These are phyloP conservation scores for Thunnus thynnus DNA, from an alignment of 2,113 vertebrate genomes.

Conservation along the genomic window DNA sequence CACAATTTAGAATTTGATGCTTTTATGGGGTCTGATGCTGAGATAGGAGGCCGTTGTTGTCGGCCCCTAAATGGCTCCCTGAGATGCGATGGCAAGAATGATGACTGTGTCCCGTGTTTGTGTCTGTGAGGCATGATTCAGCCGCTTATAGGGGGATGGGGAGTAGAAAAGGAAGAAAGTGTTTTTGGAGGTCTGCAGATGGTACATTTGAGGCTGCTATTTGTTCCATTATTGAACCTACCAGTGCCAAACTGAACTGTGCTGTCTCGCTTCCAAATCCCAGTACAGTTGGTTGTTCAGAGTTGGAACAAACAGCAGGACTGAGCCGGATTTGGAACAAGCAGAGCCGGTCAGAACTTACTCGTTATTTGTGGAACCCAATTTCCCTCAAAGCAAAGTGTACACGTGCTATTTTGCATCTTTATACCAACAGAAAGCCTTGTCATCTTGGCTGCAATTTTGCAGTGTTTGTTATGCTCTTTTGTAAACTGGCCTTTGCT, in stretches of 20 bases:
- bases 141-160: constrained; percentile 61
- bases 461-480: constrained; percentile 23
- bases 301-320: constrained; percentile 64
- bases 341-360: constrained; percentile 45
- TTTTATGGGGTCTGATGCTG: constrained; percentile 70
- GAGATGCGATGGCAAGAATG: constrained; percentile 68
- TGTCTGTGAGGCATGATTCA: constrained; percentile 76
- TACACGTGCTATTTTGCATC: constrained; percentile 38
- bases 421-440: constrained; percentile 17
- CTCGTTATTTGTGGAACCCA: constrained; percentile 50
- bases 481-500: constrained; percentile 51
- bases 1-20: constrained; percentile 74
- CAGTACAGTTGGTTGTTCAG: constrained; percentile 63
- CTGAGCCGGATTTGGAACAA: constrained; percentile 66
- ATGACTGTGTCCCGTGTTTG: constrained; percentile 77
- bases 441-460: constrained; percentile 46
- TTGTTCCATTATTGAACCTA: constrained; percentile 75
- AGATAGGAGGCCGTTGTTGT: constrained; percentile 77
- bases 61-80: constrained; percentile 75
- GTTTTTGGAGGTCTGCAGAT: constrained; percentile 72
- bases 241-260: constrained; percentile 67
- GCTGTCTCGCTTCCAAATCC: constrained; percentile 70
- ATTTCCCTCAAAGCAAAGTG: constrained; percentile 38
- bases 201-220: constrained; percentile 71
- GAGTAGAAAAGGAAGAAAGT: constrained; percentile 61